Conservation (phyloP, 2,797 vertebrate genomes). For the Sebastes alutus region DNA sequence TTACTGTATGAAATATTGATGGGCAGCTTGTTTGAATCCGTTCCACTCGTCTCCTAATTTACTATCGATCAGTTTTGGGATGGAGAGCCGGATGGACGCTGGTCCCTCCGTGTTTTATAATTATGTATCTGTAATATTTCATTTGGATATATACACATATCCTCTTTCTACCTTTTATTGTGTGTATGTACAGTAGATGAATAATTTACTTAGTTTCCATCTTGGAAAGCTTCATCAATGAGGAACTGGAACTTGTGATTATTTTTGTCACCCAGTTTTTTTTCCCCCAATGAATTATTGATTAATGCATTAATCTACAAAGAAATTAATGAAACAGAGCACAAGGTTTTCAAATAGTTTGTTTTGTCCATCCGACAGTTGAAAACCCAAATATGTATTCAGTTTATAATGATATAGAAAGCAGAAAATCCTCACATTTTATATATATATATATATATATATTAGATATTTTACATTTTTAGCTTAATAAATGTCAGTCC, state of each 20-base stretch:
- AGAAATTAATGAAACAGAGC: neutral
- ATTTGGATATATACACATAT: neutral
- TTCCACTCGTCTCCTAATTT: slow-evolving; percentile 24
- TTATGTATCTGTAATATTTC: neutral
- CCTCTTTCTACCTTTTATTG: neutral
- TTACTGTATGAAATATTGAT: slow-evolving; percentile 53
- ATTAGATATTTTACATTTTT: too few species aligned
- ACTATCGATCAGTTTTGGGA: slow-evolving; percentile 27
- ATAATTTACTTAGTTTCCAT: slow-evolving; percentile 27
- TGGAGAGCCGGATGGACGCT: neutral
- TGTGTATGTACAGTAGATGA: neutral
- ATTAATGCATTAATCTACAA: neutral
- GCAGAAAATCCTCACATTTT: neutral
- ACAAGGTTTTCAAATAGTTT: neutral
- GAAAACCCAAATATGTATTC: neutral
- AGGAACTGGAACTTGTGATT: neutral
- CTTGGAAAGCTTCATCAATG: neutral
- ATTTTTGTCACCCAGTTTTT: neutral
- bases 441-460: too few species aligned
- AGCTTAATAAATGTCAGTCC: too few species aligned
- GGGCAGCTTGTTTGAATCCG: slow-evolving; percentile 6
- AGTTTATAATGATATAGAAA: neutral
- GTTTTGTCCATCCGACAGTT: neutral
- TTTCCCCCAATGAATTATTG: neutral
- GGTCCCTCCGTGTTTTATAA: neutral